A percentile compares a stretch with the other conserved stretches of the same genome.
Conservation (phyloP, 2,888 invertebrate species). For the Andrena praecox region DNA sequence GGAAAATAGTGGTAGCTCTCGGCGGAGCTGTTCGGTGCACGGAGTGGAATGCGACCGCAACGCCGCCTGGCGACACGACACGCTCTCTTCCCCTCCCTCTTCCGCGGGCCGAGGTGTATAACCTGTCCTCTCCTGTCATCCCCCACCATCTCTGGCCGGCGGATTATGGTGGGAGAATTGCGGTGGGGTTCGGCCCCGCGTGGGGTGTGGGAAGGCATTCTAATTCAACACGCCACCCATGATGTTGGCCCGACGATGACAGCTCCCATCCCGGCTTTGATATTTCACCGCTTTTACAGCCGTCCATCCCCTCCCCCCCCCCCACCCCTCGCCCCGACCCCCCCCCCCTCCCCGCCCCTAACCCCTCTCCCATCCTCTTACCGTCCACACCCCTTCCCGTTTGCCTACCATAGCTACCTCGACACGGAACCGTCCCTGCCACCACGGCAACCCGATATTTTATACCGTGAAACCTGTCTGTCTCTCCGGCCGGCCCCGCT, state of each 20-base stretch:
- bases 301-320: slow-evolving; percentile 66
- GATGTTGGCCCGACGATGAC: slow-evolving; percentile 85
- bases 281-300: slow-evolving; percentile 85
- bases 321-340: slow-evolving; percentile 34
- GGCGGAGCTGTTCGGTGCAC: slow-evolving; percentile 63
- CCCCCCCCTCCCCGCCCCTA: slow-evolving; percentile 28
- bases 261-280: slow-evolving; percentile 85
- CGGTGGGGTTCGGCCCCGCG: slow-evolving; percentile 73
- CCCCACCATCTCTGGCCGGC: slow-evolving; percentile 57
- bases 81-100: slow-evolving; percentile 84
- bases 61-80: slow-evolving; percentile 70
- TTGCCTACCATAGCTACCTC: slow-evolving; percentile 70
- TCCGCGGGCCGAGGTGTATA: slow-evolving; percentile 81
- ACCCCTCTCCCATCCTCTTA: slow-evolving; percentile 40
- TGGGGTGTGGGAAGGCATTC: slow-evolving; percentile 83
- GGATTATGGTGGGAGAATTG: slow-evolving; percentile 77
- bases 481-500: slow-evolving; percentile 83
- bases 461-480: slow-evolving; percentile 85
- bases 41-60: slow-evolving; percentile 67
- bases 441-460: slow-evolving; percentile 84
- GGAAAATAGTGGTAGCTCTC: slow-evolving; percentile 78
- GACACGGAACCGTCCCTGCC: slow-evolving; percentile 75
- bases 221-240: slow-evolving; percentile 85
- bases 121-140: slow-evolving; percentile 82
- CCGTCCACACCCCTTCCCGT: slow-evolving; percentile 49